Evolutionary conservation across 2,797 vertebrate genomes (phyloP), one percentile per base, ranked within the genome.

Genomic region (Lagorchestes hirsutus): DNA sequence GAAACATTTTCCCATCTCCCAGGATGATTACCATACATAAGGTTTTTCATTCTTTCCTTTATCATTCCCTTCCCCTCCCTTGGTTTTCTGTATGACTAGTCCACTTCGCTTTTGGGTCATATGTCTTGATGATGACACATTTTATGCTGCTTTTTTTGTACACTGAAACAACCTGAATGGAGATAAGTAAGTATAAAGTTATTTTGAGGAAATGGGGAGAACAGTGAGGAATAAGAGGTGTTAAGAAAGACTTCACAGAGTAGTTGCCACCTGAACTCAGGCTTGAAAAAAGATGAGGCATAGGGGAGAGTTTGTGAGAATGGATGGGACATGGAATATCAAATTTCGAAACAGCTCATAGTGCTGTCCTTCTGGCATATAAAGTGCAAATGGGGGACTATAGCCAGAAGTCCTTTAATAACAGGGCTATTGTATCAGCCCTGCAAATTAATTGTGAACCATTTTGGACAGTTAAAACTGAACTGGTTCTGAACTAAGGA

Each of bases 1-100:
- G 57, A 95, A 90, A 67, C 59, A 54, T n/a, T 57, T 46, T 97
- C 3, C 34, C 27, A 91, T 93, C 54, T 94, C 59, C 6, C 57
- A 46, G 52, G 50, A 52, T 52, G 57, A 93, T 34, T 82, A 54
- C 31, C 40, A 46, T 94, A 12, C 18, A 82, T 82, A 8, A 46
- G 22, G 8, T 27, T 82, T 82, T 82, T 82, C 40, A 46, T 46
- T 82, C 40, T 82, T 82, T 82, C 40, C 40, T 82, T 82, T 46
- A 46, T 82, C 9, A 82, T 82, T 82, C n/a, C 67, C 31, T n/a
- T 46, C 74, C 22, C 74, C 22, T 10, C 74, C 40, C 74, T 82
- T 46, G 12, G 27, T 82, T 82, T 46, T 46, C 40, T 82, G 1
- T 82, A 0, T 46, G 40, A 46, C 40, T 40, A 82, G 74, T 82